Evolutionary conservation across 2,113 vertebrate species (phyloP), one percentile per base, ranked within the genome.

Genomic region (Lepus europaeus): DNA sequence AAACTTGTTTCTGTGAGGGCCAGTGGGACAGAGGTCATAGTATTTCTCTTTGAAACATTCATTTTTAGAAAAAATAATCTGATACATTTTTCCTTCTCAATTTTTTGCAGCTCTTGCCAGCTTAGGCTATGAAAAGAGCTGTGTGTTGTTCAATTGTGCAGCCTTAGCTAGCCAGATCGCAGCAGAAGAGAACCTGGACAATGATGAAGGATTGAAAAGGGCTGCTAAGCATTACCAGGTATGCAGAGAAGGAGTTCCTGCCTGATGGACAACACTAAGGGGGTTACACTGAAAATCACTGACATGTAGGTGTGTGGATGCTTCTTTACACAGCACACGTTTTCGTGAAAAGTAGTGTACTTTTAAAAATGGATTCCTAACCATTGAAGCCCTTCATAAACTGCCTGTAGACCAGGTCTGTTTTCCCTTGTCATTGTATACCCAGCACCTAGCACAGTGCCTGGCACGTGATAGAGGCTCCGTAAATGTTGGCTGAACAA

Each of bases 151-250:
- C 98, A 99, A 99, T 90, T 98, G 99, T 79, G 99, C 99, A 51
- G 99, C 99, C 0, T 36, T 99, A 98, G 99, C 99, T 93, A 99
- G 99, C 97, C 99, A 99, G 98, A 99, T 99, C 27, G 99, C 99
- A 93, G 98, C 99, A 12, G 99, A 99, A 89, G 99, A 99, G 98
- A 99, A 99, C 97, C 98, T 99, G 96, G 99, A 99, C 95, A 99
- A 98, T 0, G 99, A 99, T 56, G 99, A 99, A 96, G 99, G 99
- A 64, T 96, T 99, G 93, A 99, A 99, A 98, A 98, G 98, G 39
- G 99, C 99, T 90, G 99, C 99, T 95, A 99, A 99, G 96, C 99
- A 98, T 97, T 99, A 99, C 95, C 99, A 99, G 99, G 99, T 99
- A 98, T 20, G 96, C 85, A 70, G 96, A 95, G 77, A 70, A 93